These are phyloP conservation scores for Sebastes itinus DNA, from an alignment of 2,797 vertebrate species.

Conservation along the genomic window DNA sequence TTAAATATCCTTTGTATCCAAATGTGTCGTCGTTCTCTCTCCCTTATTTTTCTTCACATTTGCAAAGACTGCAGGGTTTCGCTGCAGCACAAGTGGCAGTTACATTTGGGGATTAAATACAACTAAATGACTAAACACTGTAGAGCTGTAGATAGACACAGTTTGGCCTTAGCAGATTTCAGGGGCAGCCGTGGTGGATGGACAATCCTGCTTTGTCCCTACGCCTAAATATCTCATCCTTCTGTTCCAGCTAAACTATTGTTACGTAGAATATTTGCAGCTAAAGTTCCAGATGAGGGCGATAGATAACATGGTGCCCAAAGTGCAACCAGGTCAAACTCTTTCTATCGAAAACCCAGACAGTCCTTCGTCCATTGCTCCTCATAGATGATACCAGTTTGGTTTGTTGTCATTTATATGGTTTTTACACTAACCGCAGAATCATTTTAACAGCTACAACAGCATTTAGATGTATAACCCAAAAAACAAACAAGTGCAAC, in stretches of 20 bases:
- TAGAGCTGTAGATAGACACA: constrained; percentile 61
- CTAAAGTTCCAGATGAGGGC: constrained; percentile 52
- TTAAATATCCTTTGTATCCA: constrained; percentile 55
- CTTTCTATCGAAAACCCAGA: constrained; percentile 72
- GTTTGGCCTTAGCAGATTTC: constrained; percentile 62
- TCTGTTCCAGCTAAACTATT: constrained; percentile 77
- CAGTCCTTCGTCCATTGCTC: constrained; percentile 82
- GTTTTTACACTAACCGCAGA: constrained; percentile 86
- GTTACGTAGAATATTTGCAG: constrained; percentile 48
- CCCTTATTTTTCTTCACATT: constrained; percentile 84
- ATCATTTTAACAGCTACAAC: constrained; percentile 89
- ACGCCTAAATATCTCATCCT: constrained; percentile 38
- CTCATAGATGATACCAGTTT: constrained; percentile 91
- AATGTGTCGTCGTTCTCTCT: constrained; percentile 59
- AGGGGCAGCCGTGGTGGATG: constrained; percentile 61
- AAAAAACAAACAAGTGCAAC: constrained; percentile 85
- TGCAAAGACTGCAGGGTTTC: constrained; percentile 87
- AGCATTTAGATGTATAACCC: constrained; percentile 91
- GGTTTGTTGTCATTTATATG: constrained; percentile 82
- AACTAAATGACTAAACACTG: constrained; percentile 81
- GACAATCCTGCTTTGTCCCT: constrained; percentile 38
- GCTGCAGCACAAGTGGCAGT: constrained; percentile 87
- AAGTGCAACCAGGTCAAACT: constrained; percentile 66
- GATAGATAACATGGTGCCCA: constrained; percentile 42
- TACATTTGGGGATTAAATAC: constrained; percentile 91